A percentile compares a stretch with the other conserved stretches of the same genome.
phyloP scores from a whole-genome alignment of 2,113 vertebrate genomes.

The Chunga burmeisteri region DNA sequence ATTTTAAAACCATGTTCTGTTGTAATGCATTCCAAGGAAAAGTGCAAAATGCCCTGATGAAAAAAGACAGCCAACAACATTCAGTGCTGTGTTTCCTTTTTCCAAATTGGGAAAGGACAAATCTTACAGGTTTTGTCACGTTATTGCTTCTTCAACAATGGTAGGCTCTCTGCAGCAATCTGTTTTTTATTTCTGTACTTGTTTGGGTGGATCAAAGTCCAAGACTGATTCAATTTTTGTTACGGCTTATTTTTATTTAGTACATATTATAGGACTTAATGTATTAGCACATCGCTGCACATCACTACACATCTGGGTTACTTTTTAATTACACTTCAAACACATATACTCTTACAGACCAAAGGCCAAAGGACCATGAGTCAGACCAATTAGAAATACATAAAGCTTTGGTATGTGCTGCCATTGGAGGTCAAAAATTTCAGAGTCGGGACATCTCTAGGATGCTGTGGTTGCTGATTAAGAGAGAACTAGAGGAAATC shows the following conservation, averaged over 20 bases:
- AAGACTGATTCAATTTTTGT: not conserved
- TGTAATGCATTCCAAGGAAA: not conserved
- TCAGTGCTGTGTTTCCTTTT: not conserved
- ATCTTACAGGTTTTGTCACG: not conserved
- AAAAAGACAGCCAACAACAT: not conserved
- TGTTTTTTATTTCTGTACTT: not conserved
- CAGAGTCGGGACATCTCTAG: not conserved
- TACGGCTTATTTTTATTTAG: not conserved
- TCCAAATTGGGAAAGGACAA: not conserved
- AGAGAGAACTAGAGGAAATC: slow-evolving; percentile 18
- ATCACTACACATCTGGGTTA: not conserved
- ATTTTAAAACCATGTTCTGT: not conserved
- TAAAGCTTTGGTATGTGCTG: not conserved
- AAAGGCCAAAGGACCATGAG: not conserved
- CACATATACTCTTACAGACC: not conserved
- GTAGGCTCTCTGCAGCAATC: not conserved
- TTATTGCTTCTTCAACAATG: not conserved
- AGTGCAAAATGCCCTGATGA: not conserved
- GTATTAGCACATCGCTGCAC: not conserved
- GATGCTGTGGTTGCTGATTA: not conserved
- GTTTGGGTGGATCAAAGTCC: not conserved
- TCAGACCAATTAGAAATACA: not conserved
- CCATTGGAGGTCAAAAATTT: not conserved
- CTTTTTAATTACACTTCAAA: not conserved
- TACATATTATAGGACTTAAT: not conserved